A percentile compares a stretch with the other conserved stretches of the same genome.
Evolutionary conservation across 2,888 invertebrate species (phyloP).

Genomic region (Macaria notata): DNA sequence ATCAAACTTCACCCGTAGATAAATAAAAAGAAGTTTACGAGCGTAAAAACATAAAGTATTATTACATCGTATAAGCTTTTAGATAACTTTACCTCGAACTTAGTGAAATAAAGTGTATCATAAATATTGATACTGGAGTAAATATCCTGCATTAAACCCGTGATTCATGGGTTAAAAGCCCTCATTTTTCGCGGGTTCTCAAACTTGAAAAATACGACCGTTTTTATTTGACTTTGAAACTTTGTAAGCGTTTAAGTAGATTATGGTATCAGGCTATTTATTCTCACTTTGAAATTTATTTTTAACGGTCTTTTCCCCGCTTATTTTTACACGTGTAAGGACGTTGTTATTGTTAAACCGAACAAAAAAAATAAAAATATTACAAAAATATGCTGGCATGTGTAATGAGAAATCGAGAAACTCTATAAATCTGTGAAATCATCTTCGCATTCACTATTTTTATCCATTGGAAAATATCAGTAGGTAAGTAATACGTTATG

Average conservation of each 20-base stretch:
- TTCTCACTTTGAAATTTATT: neutral
- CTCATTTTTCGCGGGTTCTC: conserved; percentile 19
- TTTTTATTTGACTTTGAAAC: conserved; percentile 21
- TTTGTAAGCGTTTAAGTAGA: conserved; percentile 10
- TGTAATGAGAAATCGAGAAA: too few species aligned
- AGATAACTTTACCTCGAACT: conserved; percentile 39
- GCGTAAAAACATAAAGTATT: conserved; percentile 34
- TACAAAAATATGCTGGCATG: too few species aligned
- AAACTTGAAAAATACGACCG: conserved; percentile 11
- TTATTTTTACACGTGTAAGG: too few species aligned
- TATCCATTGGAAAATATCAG: too few species aligned
- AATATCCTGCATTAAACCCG: conserved; percentile 33
- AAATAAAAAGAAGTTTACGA: conserved; percentile 29
- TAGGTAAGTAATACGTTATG: too few species aligned
- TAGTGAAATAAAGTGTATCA: conserved; percentile 45
- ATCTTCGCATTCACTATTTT: too few species aligned
- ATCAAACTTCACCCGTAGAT: conserved; percentile 13
- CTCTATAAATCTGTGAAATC: too few species aligned
- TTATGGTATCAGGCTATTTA: conserved; percentile 7
- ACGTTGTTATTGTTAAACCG: too few species aligned
- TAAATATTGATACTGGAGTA: conserved; percentile 43
- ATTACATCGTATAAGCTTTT: conserved; percentile 35
- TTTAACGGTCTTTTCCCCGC: neutral
- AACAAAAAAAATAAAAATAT: too few species aligned
- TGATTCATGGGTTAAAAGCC: conserved; percentile 26